Evolutionary conservation across 2,888 invertebrate genomes (phyloP), one percentile per base, ranked within the genome.

Genomic region (Cristatella mucedo): DNA sequence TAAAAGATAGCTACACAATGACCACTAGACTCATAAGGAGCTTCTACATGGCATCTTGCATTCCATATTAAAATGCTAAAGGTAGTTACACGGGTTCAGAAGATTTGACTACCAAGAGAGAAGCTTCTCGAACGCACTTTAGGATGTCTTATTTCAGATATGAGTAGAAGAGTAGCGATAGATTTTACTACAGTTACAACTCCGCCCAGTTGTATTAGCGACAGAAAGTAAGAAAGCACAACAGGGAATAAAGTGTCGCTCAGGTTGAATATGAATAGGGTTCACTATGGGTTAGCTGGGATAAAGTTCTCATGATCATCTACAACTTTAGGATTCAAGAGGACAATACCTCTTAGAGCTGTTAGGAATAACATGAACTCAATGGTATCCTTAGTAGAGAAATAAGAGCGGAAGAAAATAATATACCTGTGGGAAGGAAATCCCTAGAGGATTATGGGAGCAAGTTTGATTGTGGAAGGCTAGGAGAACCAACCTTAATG

Each of bases 221-320:
- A 82, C 78, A 29, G 79, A 78, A 19, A 80, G 80, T 55, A 82
- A 51, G 70, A 82, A 80, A 15, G 80, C 77, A 63, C 81, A 81
- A n/a, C 80, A 79, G 71, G 80, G 81, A 70, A 82, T 62, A 55
- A 81, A 82, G 62, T 82, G 82, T 75, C 80, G 82, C 74, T 82
- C 81, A 33, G 80, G 80, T 73, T 81, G 77, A 69, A 81, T 81
- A 57, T 80, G 80, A 5, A 73, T 60, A 0, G 80, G 79, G 0
- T 78, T 80, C 13, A 75, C 70, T 68, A 78, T 53, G 0, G 76
- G 48, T 78, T 77, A 3, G 77, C 78, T 0, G 74, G 74, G 16
- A 73, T 75, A 68, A 78, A 81, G 68, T 80, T 81, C 69, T 79
- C 79, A 0, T 77, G 75, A 21, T 80, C 78, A 50, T 73, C 71